A percentile compares a stretch with the other conserved stretches of the same genome.
Conservation (phyloP, 2,113 vertebrate species). For the Chlamydotis undulata region DNA sequence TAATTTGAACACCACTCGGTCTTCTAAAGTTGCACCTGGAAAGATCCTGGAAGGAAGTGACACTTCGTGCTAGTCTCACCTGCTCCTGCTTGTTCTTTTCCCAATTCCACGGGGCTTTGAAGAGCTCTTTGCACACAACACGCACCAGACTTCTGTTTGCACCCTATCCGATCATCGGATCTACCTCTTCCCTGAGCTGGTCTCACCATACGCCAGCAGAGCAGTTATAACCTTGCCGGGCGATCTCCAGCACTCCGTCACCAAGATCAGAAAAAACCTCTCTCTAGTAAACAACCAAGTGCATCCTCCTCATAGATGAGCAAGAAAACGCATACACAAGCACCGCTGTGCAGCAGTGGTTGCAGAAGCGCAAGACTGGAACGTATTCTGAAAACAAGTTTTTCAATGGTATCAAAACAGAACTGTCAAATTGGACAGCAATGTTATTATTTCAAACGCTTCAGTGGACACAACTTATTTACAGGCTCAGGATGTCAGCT, state of each 20-base stretch:
- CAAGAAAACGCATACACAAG: not conserved
- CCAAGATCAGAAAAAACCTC: conserved; percentile 81
- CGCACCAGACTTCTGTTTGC: conserved; percentile 79
- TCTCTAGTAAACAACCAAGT: conserved; percentile 42
- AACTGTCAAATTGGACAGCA: too few species aligned
- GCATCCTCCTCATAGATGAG: not conserved
- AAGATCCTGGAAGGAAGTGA: not conserved
- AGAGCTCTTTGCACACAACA: conserved; percentile 81
- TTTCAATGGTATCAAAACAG: too few species aligned
- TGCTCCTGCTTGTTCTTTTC: conserved; percentile 79
- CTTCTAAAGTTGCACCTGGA: not conserved
- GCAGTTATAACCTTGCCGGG: conserved; percentile 84
- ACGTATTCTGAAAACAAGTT: too few species aligned
- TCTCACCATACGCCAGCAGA: conserved; percentile 83
- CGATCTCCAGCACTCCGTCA: conserved; percentile 78
- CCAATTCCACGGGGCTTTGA: conserved; percentile 74
- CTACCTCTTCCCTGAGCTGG: conserved; percentile 83
- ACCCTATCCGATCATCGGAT: conserved; percentile 77
- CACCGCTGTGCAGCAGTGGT: too few species aligned
- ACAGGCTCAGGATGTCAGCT: too few species aligned
- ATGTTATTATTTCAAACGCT: too few species aligned
- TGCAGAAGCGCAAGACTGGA: too few species aligned
- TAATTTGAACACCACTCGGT: not conserved
- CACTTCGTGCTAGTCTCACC: conserved; percentile 38
- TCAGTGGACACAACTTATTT: too few species aligned